Base-by-base conservation (phyloP, 1,140 invertebrate genomes). In the Drosophila virilis region DNA sequence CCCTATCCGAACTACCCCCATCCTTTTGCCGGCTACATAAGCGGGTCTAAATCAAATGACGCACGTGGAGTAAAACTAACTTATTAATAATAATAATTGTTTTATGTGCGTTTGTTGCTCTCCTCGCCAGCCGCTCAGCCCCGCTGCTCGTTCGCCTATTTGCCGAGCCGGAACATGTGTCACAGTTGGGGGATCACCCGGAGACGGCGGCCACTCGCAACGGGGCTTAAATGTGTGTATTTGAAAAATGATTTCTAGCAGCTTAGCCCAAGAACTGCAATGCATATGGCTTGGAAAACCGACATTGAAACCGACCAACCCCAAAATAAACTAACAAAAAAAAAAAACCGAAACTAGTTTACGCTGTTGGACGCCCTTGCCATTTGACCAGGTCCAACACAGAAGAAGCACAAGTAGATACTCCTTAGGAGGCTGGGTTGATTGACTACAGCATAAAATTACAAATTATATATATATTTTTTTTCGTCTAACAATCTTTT, bases 51-150 rank as follows among this genome's bases (percentile, higher is more conserved):
- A 46, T 32, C 32, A 32, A 33, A 22, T 48, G 50, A 37, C 50
- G 75, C 80, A 83, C 80, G 77, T 83, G 73, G 46, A 70, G 50
- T 57, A 77, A 86, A 86, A 86, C 82, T 86, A 86, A 88, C 82
- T 86, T 88, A 86, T 86, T 86, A 86, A 86, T 86, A 82, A 86
- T 86, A 88, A 86, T 86, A 88, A 86, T 86, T 86, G 82, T 88
- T 86, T 81, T 68, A 76, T 85, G 64, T 86, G 82, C 82, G 64
- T 67, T 59, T 50, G 57, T 38, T 45, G 22, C 38, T 40, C 38
- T 0, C 38, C 17, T n/a, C 12, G 37, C 46, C 43, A 1, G 7
- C 51, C 1, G 28, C 22, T 6, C 8, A 12, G 17, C 52, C 52
- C 72, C 60, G 70, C 52, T 74, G 54, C 60, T 58, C 62, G 32